Conservation (phyloP, 2,113 vertebrate genomes). For the Neotoma lepida region DNA sequence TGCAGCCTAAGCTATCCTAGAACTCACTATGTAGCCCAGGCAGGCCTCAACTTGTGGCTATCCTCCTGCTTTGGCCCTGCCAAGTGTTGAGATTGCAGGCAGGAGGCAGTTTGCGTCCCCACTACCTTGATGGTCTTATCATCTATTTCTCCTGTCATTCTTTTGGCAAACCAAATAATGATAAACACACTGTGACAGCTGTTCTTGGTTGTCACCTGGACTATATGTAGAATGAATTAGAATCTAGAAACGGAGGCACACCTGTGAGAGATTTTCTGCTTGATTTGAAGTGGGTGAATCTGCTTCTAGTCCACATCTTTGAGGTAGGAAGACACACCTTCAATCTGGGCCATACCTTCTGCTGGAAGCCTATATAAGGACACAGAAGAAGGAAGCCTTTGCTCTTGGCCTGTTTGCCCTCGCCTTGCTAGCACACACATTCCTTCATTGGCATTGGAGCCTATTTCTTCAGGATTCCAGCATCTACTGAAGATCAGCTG, state of each 20-base stretch:
- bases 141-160: background rate
- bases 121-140: background rate
- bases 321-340: background rate
- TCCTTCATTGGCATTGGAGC: background rate
- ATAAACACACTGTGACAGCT: background rate
- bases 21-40: background rate
- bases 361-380: background rate
- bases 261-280: background rate
- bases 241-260: background rate
- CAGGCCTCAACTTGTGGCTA: background rate
- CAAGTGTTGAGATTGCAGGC: too few species aligned
- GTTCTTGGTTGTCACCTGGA: background rate
- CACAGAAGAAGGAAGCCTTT: background rate
- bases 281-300: background rate
- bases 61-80: background rate
- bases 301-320: background rate
- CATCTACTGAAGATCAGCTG: background rate
- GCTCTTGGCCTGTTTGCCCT: background rate
- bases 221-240: background rate
- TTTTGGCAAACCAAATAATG: slow-evolving; percentile 33
- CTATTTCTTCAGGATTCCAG: background rate
- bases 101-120: background rate
- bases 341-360: background rate
- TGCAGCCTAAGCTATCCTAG: background rate
- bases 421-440: background rate